Base-by-base conservation (phyloP, 2,888 invertebrate species). In the Periphyllus acericola region DNA sequence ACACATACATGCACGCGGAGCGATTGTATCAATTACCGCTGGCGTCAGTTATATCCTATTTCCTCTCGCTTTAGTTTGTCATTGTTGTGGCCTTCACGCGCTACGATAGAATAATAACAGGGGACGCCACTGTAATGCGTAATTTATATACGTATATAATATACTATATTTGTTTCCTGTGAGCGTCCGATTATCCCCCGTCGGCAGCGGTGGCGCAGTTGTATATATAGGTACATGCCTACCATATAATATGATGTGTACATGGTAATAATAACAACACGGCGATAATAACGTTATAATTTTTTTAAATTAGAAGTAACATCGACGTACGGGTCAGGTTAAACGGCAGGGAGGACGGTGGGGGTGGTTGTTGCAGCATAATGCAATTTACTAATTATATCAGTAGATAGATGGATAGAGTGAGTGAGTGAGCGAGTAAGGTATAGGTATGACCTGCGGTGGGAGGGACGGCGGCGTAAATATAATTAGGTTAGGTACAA, bases 261-360 rank as follows among this genome's bases (percentile, higher is more conserved):
- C 72, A 1, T 3, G 72, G 34, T 11, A 71, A 71, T 71, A 32
- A 72, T 32, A 71, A 71, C 17, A 72, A 72, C 34, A 34, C 34
- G 34, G 72, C 34, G 72, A 72, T 72, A 72, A 72, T 72, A 72
- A 72, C 9, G 72, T 72, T 72, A 72, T 72, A 72, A 72, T 72
- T 72, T 72, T 72, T 32, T 34, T 34, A 72, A 68, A 68, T 68
- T 68, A 68, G 68, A 25, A n/a, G 29, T 60, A 68, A 68, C 68
- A 29, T n/a, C n/a, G 25, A 68, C 68, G 68, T 14, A 14, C 14
- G 46, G 60, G 60, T 60, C 60, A 8, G 21, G 25, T 25, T 21
- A 25, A 25, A n/a, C n/a, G n/a, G n/a, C n/a, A 60, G 25, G 25
- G 68, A 1, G 29, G 29, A 6, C 2, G 55, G 17, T 25, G 8